A percentile compares a stretch with the other conserved stretches of the same genome.
Conservation (phyloP, 1,140 invertebrate species). For the Pachypsylla venusta region DNA sequence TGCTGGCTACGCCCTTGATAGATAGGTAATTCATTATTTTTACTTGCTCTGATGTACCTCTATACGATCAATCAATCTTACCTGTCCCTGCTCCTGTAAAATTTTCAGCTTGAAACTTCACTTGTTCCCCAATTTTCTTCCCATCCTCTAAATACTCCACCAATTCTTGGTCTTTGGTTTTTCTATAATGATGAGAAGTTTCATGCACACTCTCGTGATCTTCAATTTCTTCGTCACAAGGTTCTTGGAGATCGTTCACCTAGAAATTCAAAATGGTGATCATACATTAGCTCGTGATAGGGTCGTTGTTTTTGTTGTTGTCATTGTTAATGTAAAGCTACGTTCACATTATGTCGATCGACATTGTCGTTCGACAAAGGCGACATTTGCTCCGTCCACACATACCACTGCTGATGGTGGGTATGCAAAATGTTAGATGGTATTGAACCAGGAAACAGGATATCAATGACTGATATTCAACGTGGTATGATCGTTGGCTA, state of each 20-base stretch:
- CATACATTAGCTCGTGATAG: not conserved
- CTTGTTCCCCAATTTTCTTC: slow-evolving; percentile 52
- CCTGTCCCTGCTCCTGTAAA: slow-evolving; percentile 38
- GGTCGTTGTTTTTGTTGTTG: too few relatives aligned
- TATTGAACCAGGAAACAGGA: too few relatives aligned
- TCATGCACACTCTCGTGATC: slow-evolving; percentile 34
- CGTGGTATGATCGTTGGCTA: too few relatives aligned
- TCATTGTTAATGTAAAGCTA: too few relatives aligned
- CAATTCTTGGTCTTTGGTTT: slow-evolving; percentile 47
- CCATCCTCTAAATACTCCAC: slow-evolving; percentile 62
- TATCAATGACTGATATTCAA: too few relatives aligned
- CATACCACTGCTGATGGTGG: not conserved
- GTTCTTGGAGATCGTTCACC: slow-evolving; percentile 56
- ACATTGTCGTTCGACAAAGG: too few relatives aligned
- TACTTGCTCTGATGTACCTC: too few relatives aligned
- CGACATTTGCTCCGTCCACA: too few relatives aligned
- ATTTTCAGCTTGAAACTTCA: slow-evolving; percentile 60
- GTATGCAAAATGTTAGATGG: not conserved
- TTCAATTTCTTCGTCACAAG: slow-evolving; percentile 40
- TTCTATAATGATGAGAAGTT: slow-evolving; percentile 35
- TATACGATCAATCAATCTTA: too few relatives aligned
- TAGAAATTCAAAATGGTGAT: slow-evolving; percentile 23
- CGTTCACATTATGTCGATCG: too few relatives aligned
- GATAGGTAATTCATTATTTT: not conserved
- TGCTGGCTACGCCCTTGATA: too few relatives aligned